Evolutionary conservation across 2,797 vertebrate species (phyloP).

Genomic region (Pipistrellus kuhlii): DNA sequence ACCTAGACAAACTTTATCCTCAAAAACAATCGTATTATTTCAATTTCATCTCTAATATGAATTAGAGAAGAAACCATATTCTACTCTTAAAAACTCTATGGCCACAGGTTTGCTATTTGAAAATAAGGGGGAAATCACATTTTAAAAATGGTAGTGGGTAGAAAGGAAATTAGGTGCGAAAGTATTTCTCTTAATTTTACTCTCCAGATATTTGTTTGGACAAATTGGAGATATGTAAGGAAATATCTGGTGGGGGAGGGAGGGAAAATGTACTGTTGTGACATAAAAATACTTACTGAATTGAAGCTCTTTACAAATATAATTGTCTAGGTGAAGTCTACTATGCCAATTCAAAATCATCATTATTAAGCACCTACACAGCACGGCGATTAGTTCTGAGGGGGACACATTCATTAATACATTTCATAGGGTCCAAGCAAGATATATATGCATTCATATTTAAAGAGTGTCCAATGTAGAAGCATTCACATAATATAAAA

Average conservation of each 20-base stretch:
- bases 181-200: not conserved
- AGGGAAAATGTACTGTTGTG: not conserved
- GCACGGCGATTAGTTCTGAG: not conserved
- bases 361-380: not conserved
- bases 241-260: not conserved
- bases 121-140: not conserved
- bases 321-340: not conserved
- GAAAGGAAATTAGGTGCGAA: not conserved
- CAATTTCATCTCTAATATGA: not conserved
- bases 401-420: not conserved
- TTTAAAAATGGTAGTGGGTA: not conserved
- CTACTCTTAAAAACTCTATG: not conserved
- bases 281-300: not conserved
- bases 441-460: not conserved
- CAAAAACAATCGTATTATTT: not conserved
- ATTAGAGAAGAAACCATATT: not conserved
- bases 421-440: not conserved
- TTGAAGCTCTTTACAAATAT: not conserved
- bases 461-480: not conserved
- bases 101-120: not conserved
- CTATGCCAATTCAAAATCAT: not conserved
- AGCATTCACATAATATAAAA: not conserved
- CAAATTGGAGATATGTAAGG: not conserved
- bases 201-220: not conserved
- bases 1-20: not conserved